Evolutionary conservation across 2,888 invertebrate genomes (phyloP).

Genomic region (Melieria picta): DNA sequence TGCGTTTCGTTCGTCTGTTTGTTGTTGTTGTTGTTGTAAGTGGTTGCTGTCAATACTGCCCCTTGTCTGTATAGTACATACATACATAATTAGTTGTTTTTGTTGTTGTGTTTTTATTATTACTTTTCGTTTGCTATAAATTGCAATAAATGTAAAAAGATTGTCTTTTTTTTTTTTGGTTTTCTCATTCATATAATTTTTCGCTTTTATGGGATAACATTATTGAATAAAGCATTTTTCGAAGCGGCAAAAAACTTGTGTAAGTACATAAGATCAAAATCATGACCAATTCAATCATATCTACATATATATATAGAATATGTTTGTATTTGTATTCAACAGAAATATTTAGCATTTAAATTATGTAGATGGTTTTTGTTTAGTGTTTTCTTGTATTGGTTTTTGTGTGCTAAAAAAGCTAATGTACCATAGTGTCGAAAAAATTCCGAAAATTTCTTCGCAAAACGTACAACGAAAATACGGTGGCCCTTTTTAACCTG

Average conservation of each 20-base stretch:
- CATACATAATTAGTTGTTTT: neutral
- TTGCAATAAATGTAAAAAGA: conserved; percentile 49
- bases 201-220: no score
- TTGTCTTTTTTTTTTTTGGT: conserved; percentile 46
- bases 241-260: conserved; percentile 6
- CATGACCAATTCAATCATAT: conserved; percentile 2
- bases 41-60: no score
- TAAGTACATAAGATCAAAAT: conserved; percentile 30
- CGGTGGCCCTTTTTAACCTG: conserved; percentile 54
- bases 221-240: no score
- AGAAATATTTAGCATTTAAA: neutral
- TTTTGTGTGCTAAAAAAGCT: conserved; percentile 27
- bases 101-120: neutral
- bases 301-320: neutral
- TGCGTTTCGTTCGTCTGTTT: no score
- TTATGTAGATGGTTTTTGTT: conserved; percentile 33
- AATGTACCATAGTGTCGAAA: conserved; percentile 34
- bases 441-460: conserved; percentile 33
- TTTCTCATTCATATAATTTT: conserved; percentile 11
- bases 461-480: conserved; percentile 32
- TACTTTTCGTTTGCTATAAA: conserved; percentile 20
- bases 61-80: no score
- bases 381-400: conserved; percentile 31
- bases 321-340: neutral
- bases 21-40: no score